These are phyloP conservation scores for Psococerastis gibbosa DNA, from an alignment of 2,888 invertebrate genomes.

Conservation along the genomic window DNA sequence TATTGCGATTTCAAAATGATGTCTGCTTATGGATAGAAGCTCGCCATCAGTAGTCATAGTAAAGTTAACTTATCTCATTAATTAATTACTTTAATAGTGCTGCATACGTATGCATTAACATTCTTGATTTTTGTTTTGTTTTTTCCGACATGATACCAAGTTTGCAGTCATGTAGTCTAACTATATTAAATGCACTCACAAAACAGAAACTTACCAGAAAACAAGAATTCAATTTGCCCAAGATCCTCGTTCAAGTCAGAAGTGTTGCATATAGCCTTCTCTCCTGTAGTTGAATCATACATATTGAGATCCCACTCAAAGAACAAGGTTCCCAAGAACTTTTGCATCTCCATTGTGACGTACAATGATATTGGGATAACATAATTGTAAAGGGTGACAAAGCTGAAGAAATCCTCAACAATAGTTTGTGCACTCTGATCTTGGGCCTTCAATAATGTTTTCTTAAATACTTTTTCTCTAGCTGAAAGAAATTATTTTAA, in stretches of 20 bases:
- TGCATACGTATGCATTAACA: no score
- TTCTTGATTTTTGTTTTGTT: background rate
- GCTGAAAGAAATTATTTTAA: no score
- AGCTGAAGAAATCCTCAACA: constrained; percentile 41
- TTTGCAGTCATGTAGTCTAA: no score
- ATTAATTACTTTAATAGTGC: no score
- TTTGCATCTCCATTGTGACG: constrained; percentile 53
- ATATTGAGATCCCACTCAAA: constrained; percentile 58
- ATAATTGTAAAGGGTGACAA: constrained; percentile 61
- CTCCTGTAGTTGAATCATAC: constrained; percentile 39
- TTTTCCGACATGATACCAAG: background rate
- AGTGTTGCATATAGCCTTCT: constrained; percentile 54
- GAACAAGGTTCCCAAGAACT: constrained; percentile 43
- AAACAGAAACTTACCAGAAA: background rate
- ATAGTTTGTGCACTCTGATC: no score
- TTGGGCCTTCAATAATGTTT: no score
- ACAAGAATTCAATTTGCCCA: constrained; percentile 31
- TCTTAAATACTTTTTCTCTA: no score
- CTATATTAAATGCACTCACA: no score
- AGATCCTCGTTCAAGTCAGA: constrained; percentile 75
- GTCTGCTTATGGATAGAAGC: no score
- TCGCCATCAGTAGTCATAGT: no score
- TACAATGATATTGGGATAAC: constrained; percentile 74
- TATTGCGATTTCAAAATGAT: no score
- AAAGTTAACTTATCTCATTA: no score